Base-by-base conservation (phyloP, 2,113 vertebrate genomes). In the Oncorhynchus gorbuscha region DNA sequence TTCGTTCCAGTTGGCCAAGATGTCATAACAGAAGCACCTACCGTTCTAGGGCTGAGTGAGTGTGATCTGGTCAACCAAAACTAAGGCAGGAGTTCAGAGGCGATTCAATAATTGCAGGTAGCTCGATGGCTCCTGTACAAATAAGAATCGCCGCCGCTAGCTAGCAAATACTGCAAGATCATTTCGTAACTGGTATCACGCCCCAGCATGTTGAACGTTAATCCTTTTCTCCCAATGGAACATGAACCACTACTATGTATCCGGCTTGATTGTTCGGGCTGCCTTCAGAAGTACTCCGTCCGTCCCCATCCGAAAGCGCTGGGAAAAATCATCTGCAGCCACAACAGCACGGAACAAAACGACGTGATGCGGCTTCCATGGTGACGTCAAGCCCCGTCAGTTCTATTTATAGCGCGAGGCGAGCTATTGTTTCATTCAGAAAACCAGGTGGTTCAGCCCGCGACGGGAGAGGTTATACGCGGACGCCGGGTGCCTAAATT, bases 371-470 rank as follows among this genome's bases (percentile, higher is more conserved):
- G 62, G 90, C 91, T 79, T 91, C 76, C 89, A 22, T 69, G 58
- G 91, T 95, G 94, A 95, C 95, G 94, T 95, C 83, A 87, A 74
- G 77, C 86, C 88, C 89, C 88, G 51, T 18, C 84, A 71, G 59
- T 68, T 76, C 93, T 95, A 94, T 95, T 94, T 92, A 92, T 94
- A 94, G 90, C 88, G 66, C 71, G 75, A 92, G 85, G 66, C 71
- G 75, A 91, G 85, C 51, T 90, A 90, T 87, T 91, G 86, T 93
- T 94, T 94, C 95, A 96, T 96, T 95, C 93, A 95, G 93, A 35
- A 7, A 7, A 35, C 6, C 5, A 7, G 35, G 61, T 55, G 64
- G 55, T 32, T 32, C 18, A 55, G 65, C 28, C 30, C 12, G 65
- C n/a, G 28, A 24, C 65, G 3, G 39, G 39, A 45, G 8, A 45